Evolutionary conservation across 2,113 vertebrate genomes (phyloP).

Genomic region (Epinephelus cyanopodus): DNA sequence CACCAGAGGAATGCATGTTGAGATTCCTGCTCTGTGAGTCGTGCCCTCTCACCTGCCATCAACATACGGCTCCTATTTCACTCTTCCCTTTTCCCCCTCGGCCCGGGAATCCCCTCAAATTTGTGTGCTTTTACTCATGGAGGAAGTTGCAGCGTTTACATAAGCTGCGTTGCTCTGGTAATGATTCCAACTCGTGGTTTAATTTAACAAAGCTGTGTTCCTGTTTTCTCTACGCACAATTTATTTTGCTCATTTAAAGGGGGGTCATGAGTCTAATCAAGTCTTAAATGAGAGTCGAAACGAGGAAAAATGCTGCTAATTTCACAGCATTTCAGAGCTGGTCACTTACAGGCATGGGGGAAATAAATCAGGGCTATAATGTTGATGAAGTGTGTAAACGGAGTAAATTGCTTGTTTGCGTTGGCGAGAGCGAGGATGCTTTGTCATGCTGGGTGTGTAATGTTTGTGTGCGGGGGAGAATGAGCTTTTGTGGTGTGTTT

Average conservation of each 20-base stretch:
- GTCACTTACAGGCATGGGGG: background rate
- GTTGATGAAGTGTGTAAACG: conserved; percentile 27
- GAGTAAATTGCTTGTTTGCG: conserved; percentile 48
- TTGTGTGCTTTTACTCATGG: conserved; percentile 37
- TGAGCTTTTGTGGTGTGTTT: background rate
- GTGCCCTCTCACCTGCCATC: conserved; percentile 74
- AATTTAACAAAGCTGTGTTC: background rate
- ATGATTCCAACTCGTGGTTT: conserved; percentile 8
- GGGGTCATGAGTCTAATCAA: background rate
- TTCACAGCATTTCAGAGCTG: background rate
- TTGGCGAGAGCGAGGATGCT: conserved; percentile 33
- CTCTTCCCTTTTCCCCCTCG: conserved; percentile 37
- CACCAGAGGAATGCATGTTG: conserved; percentile 59
- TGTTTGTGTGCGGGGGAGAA: conserved; percentile 8
- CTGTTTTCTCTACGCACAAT: conserved; percentile 9
- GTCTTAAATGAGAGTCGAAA: background rate
- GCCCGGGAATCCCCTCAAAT: conserved; percentile 64
- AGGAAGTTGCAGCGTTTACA: conserved; percentile 47
- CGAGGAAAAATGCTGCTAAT: background rate
- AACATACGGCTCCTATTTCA: conserved; percentile 71
- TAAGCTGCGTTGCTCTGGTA: conserved; percentile 41
- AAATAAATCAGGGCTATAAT: conserved; percentile 24
- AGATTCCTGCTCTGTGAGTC: conserved; percentile 71
- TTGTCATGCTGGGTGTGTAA: conserved; percentile 64
- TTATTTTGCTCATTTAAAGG: conserved; percentile 5